Conservation (phyloP, 2,797 vertebrate genomes). For the Melanotaenia boesemani region DNA sequence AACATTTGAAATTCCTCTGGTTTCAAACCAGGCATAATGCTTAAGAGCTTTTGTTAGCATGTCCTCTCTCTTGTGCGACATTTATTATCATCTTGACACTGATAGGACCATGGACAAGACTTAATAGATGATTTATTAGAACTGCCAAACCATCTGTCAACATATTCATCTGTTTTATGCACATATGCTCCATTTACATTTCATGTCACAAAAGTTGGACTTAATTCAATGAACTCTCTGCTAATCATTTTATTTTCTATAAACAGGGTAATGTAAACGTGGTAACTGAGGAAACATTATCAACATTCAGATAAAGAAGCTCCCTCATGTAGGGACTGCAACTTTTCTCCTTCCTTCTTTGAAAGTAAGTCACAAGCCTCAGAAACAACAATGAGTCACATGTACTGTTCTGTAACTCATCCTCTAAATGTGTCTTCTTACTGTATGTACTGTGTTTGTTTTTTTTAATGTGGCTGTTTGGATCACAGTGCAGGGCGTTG, state of each 20-base stretch:
- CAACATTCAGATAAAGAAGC: slow-evolving; percentile 20
- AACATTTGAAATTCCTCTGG: slow-evolving; percentile 45
- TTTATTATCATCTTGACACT: slow-evolving; percentile 58
- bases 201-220: neutral
- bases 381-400: slow-evolving; percentile 45
- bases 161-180: slow-evolving; percentile 13
- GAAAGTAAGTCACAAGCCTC: slow-evolving; percentile 46
- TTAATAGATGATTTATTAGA: slow-evolving; percentile 74
- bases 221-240: slow-evolving; percentile 26
- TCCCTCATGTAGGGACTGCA: slow-evolving; percentile 21
- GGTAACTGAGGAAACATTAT: slow-evolving; percentile 30
- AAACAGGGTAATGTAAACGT: slow-evolving; percentile 20
- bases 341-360: slow-evolving; percentile 15
- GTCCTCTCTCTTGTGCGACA: slow-evolving; percentile 28
- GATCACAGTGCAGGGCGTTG: slow-evolving; percentile 43
- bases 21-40: slow-evolving; percentile 29
- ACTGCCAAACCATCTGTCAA: slow-evolving; percentile 15
- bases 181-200: neutral
- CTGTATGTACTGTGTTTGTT: slow-evolving; percentile 29
- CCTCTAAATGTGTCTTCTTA: slow-evolving; percentile 50
- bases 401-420: slow-evolving; percentile 38
- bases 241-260: slow-evolving; percentile 33
- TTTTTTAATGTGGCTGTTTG: slow-evolving; percentile 46
- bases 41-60: slow-evolving; percentile 36
- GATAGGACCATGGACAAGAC: slow-evolving; percentile 49